Base-by-base conservation (phyloP, 2,797 vertebrate genomes). In the Cossypha dichroa region DNA sequence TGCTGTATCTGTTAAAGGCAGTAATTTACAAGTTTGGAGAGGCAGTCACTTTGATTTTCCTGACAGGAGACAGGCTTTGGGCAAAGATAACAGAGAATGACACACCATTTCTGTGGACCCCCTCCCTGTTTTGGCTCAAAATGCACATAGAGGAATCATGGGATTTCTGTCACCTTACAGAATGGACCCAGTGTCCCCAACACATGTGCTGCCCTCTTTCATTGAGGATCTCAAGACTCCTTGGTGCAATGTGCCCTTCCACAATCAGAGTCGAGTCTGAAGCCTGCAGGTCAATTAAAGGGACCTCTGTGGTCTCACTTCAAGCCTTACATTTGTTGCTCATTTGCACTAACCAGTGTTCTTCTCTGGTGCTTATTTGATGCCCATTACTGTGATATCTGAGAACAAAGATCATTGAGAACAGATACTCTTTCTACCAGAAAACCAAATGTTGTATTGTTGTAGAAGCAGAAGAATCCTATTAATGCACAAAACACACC, bases 381-480 rank as follows among this genome's bases (percentile, higher is more conserved):
- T 90, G 76, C 19, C 26, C 69, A 58, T 95, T 95, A 86, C 88
- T 91, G 73, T 94, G 89, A 88, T 90, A 96, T 93, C 87, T 86
- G 96, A 96, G 94, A 97, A 93, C 72, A 90, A 85, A 78, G 94
- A 90, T 85, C 93, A 75, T 75, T 93, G 73, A 84, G 91, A 88
- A 63, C 89, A 93, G 78, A 93, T 88, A 94, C 21, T 75, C 16
- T 75, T 96, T 93, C 92, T 62, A 66, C 40, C 29, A 95, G 78
- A 55, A 87, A 94, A 75, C 33, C 5, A n/a, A 83, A 60, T 90
- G 92, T 70, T 75, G 31, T 49, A 46, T 76, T 88, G 67, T 77
- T 89, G 49, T 21, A 94, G 46, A 51, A 94, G 85, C 92, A 96
- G 91, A 90, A 88, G 94, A 96, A 94, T 95, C 72, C 66, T 55